Evolutionary conservation across 1,140 invertebrate species (phyloP), one percentile per base, ranked within the genome.

Genomic region (Rhyzopertha dominica): DNA sequence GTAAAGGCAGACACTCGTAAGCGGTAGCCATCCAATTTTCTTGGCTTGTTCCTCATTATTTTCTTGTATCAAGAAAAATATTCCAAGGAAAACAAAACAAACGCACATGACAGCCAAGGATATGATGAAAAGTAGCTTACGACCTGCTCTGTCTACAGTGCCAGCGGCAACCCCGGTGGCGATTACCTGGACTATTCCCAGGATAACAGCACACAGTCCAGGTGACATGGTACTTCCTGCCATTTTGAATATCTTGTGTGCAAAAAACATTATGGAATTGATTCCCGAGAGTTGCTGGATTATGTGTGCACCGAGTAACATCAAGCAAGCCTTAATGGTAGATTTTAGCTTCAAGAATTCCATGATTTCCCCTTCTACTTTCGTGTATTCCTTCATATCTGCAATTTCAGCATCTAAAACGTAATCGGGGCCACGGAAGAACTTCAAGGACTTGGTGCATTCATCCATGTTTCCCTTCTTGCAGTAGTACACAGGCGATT

Each of bases 121-220:
- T 1, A 82, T 51, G 1, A 80, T 65, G 18, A 90, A 71, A 4
- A 90, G 66, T 3, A 82, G 62, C 44, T 81, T 77, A 2, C 87
- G 68, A 1, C 85, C 85, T 2, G 74, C 57, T 51, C 63, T 77
- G 61, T 78, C 78, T 40, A 89, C 81, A 32, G 87, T 53, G 38
- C 75, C 28, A 0, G 77, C 69, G 9, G 80, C 76, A 0, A 78
- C 61, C n/a, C 74, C 59, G 7, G 81, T 84, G 14, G 77, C 74
- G 1, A 78, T 24, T 8, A 90, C 74, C 61, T 86, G 82, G 8
- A 85, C 78, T n/a, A 69, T 61, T 1, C 81, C 87, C 12, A 90
- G 71, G 36, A 88, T 71, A 28, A 89, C 82, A 0, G 84, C 76
- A 2, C 71, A 72, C 0, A 72, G 54, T 53, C 71, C 70, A 0